Conservation (phyloP, 2,113 vertebrate species). For the Aramus guarauna region DNA sequence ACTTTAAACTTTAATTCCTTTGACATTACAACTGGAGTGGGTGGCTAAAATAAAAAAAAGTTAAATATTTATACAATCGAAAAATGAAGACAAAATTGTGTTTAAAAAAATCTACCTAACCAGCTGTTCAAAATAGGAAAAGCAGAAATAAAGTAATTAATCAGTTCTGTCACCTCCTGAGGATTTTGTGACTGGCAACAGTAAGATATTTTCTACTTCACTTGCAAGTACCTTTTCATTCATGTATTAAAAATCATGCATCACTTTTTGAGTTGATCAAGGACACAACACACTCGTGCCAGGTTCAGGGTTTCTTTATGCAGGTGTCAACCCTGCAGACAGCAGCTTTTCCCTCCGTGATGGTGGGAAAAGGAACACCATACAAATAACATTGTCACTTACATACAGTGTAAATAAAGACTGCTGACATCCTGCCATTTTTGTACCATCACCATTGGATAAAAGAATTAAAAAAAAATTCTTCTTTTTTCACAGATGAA, state of each 20-base stretch:
- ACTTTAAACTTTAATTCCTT: background rate
- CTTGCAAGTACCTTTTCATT: background rate
- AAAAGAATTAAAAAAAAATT: background rate
- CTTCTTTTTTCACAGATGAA: background rate
- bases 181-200: background rate
- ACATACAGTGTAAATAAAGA: background rate
- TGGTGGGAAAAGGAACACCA: background rate
- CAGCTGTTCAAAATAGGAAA: background rate
- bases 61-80: background rate
- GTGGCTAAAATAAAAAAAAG: background rate
- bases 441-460: background rate
- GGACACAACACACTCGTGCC: background rate
- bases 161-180: background rate
- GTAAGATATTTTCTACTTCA: background rate
- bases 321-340: background rate
- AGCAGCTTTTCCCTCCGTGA: background rate
- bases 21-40: background rate
- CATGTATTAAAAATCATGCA: background rate
- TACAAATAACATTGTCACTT: background rate
- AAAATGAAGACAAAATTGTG: background rate
- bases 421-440: background rate
- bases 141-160: conserved; percentile 1
- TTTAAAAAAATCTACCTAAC: background rate
- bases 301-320: background rate
- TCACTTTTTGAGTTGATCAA: background rate